Conservation (phyloP, 2,113 vertebrate genomes). For the Piaya cayana region DNA sequence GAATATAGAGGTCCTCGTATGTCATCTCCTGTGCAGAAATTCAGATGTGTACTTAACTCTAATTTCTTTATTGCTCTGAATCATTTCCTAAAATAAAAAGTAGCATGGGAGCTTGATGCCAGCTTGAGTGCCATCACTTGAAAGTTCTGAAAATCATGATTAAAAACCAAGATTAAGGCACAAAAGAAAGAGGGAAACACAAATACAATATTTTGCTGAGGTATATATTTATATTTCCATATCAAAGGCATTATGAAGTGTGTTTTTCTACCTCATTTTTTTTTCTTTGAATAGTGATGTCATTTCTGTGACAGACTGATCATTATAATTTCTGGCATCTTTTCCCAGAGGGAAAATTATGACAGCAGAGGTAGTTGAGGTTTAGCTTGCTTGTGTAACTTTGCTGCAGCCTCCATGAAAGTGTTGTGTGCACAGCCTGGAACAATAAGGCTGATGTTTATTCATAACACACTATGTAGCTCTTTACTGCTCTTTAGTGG, state of each 20-base stretch:
- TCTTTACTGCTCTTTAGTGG: not conserved
- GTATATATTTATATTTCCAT: not conserved
- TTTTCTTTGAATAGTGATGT: conserved; percentile 14
- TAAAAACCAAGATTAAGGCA: not conserved
- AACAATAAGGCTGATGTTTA: not conserved
- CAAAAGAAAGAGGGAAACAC: not conserved
- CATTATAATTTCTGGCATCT: not conserved
- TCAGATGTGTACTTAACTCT: not conserved
- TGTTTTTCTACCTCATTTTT: conserved; percentile 15
- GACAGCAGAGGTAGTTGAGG: not conserved
- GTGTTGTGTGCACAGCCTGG: not conserved
- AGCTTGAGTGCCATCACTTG: not conserved
- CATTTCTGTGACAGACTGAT: not conserved
- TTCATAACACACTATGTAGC: not conserved
- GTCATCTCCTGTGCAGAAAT: not conserved
- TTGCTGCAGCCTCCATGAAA: not conserved
- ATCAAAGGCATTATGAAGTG: not conserved
- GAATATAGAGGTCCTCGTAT: not conserved
- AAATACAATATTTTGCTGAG: not conserved
- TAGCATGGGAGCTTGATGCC: not conserved
- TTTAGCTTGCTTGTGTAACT: conserved; percentile 8
- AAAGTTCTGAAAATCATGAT: not conserved
- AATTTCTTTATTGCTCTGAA: not conserved
- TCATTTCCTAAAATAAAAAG: not conserved
- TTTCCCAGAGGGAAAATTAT: not conserved